These are phyloP conservation scores for Drosophila siamana DNA, from an alignment of 2,888 invertebrate species.

Conservation along the genomic window DNA sequence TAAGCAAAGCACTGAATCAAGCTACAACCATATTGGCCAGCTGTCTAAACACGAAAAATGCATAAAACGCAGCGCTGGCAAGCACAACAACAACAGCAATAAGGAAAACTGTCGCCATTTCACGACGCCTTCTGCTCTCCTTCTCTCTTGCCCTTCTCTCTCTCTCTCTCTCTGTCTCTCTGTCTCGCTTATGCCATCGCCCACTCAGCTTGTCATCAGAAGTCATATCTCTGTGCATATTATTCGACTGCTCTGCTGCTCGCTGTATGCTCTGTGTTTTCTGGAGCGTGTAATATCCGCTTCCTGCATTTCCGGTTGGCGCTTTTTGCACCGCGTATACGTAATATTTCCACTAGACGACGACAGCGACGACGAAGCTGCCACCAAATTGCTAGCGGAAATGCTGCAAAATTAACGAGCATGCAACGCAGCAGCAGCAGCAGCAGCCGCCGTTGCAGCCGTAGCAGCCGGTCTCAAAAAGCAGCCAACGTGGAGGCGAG, in stretches of 20 bases:
- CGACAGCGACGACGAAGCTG: slow-evolving; percentile 44
- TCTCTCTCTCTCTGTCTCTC: too few species aligned
- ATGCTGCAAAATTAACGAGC: slow-evolving; percentile 82
- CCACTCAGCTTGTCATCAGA: slow-evolving; percentile 61
- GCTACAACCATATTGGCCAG: slow-evolving; percentile 42
- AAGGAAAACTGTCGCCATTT: slow-evolving; percentile 46
- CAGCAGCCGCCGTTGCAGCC: slow-evolving; percentile 44
- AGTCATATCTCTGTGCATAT: slow-evolving; percentile 79
- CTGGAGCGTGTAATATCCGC: slow-evolving; percentile 82
- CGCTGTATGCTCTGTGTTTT: slow-evolving; percentile 58
- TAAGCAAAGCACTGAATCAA: neutral
- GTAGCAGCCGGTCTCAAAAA: slow-evolving; percentile 23
- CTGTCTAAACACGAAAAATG: slow-evolving; percentile 73
- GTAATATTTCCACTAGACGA: slow-evolving; percentile 61
- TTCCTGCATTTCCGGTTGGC: slow-evolving; percentile 81
- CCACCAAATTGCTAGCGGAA: slow-evolving; percentile 79
- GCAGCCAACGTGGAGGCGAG: neutral
- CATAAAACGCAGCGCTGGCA: slow-evolving; percentile 57
- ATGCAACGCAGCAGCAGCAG: slow-evolving; percentile 51
- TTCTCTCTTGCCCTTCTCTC: neutral
- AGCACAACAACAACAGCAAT: slow-evolving; percentile 25
- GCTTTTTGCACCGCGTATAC: slow-evolving; percentile 61
- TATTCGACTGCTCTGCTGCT: slow-evolving; percentile 53
- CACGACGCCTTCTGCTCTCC: neutral
- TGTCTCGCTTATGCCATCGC: neutral